Conservation (phyloP, 2,113 vertebrate genomes). For the Saguinus imperator region DNA sequence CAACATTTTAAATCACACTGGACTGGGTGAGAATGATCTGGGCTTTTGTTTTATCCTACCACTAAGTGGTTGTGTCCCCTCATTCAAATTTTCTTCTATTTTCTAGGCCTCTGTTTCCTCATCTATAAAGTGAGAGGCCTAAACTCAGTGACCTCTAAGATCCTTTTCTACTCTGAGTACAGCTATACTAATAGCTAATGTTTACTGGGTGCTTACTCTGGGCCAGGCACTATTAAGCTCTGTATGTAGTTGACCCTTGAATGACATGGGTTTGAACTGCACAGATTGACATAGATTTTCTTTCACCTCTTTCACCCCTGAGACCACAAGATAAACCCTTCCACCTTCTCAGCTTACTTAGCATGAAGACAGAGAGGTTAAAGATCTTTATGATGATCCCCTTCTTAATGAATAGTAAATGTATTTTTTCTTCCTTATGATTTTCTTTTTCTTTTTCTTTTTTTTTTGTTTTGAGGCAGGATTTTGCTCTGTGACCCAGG, state of each 20-base stretch:
- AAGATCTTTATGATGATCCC: not conserved
- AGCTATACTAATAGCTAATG: not conserved
- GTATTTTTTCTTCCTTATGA: not conserved
- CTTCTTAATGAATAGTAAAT: not conserved
- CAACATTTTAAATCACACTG: not conserved
- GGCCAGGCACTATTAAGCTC: not conserved
- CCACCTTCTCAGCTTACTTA: not conserved
- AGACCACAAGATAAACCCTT: not conserved
- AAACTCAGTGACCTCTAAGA: not conserved
- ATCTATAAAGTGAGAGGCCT: not conserved
- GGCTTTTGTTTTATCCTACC: not conserved
- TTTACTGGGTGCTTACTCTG: constrained; percentile 9
- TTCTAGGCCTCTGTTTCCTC: not conserved
- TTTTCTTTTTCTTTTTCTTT: not conserved
- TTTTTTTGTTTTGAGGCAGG: not conserved
- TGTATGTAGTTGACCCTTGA: not conserved
- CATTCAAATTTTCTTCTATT: constrained; percentile 41
- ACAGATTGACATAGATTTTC: not conserved
- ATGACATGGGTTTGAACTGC: not conserved
- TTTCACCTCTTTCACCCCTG: not conserved
- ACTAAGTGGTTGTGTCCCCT: not conserved
- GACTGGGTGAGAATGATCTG: not conserved
- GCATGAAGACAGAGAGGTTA: not conserved
- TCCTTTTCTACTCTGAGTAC: constrained; percentile 7
- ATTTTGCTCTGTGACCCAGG: not conserved